These are phyloP conservation scores for Nomada ruficornis DNA, from an alignment of 2,888 invertebrate genomes.

Conservation along the genomic window DNA sequence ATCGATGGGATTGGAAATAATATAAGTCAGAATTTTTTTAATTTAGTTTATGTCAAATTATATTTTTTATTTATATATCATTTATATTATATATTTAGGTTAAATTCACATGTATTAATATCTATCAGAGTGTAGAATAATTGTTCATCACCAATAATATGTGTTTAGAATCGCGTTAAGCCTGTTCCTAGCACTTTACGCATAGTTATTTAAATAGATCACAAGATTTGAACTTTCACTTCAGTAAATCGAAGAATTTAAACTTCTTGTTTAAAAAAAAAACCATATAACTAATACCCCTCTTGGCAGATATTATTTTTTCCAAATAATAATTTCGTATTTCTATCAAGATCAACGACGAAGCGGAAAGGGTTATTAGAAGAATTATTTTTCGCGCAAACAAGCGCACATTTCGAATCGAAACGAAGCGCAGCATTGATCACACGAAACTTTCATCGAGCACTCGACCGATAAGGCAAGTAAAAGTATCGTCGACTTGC, in stretches of 20 bases:
- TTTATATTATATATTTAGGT: neutral
- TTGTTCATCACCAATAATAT: too few species aligned
- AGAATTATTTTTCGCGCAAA: neutral
- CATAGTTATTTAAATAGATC: too few species aligned
- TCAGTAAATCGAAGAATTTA: neutral
- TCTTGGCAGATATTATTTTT: too few species aligned
- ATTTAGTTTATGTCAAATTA: too few species aligned
- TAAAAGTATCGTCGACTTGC: slow-evolving; percentile 26
- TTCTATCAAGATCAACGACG: neutral
- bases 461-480: slow-evolving; percentile 32
- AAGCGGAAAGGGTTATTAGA: neutral
- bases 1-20: too few species aligned
- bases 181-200: too few species aligned
- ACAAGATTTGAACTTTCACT: neutral
- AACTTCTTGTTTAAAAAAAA: neutral
- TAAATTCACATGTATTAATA: too few species aligned
- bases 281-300: neutral
- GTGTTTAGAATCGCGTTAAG: too few species aligned
- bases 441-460: slow-evolving; percentile 28
- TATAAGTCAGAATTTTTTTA: neutral
- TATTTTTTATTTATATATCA: neutral
- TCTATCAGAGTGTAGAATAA: too few species aligned
- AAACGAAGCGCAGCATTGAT: neutral
- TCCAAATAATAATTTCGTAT: neutral
- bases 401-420: neutral